Evolutionary conservation across 1,140 invertebrate genomes (phyloP).

Genomic region (Hypsibius dujardini): DNA sequence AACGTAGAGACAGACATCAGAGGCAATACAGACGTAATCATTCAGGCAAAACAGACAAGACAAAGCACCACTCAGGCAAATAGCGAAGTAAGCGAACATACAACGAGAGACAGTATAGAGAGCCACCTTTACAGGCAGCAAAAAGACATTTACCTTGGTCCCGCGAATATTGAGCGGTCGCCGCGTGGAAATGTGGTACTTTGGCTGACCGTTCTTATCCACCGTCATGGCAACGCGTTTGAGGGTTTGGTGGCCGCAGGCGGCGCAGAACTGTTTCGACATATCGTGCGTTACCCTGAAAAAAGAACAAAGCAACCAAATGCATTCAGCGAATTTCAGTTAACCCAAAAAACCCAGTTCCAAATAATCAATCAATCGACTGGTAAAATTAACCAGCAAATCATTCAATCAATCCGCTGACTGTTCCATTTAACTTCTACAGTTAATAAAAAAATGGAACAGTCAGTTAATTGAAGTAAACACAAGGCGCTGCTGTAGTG

Average conservation of each 20-base stretch:
- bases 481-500: not conserved
- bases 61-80: not conserved
- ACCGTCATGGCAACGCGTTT: slow-evolving; percentile 73
- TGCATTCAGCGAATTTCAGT: not conserved
- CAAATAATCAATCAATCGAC: not conserved
- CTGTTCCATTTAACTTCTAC: not conserved
- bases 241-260: slow-evolving; percentile 75
- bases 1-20: no score
- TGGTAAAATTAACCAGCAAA: not conserved
- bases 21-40: no score
- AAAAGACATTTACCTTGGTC: slow-evolving; percentile 48
- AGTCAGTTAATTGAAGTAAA: not conserved
- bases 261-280: slow-evolving; percentile 76
- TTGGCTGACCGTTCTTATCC: slow-evolving; percentile 65
- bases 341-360: not conserved
- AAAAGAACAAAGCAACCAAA: slow-evolving; percentile 14
- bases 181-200: slow-evolving; percentile 64
- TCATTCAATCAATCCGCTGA: not conserved
- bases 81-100: not conserved
- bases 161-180: slow-evolving; percentile 60
- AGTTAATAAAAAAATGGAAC: not conserved
- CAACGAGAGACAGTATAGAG: not conserved
- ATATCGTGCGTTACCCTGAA: slow-evolving; percentile 60
- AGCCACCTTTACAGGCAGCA: no score
- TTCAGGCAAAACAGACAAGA: no score